A percentile compares a stretch with the other conserved stretches of the same genome.
These are phyloP conservation scores for Agapostemon virescens DNA, from an alignment of 2,888 invertebrate species.

Conservation along the genomic window DNA sequence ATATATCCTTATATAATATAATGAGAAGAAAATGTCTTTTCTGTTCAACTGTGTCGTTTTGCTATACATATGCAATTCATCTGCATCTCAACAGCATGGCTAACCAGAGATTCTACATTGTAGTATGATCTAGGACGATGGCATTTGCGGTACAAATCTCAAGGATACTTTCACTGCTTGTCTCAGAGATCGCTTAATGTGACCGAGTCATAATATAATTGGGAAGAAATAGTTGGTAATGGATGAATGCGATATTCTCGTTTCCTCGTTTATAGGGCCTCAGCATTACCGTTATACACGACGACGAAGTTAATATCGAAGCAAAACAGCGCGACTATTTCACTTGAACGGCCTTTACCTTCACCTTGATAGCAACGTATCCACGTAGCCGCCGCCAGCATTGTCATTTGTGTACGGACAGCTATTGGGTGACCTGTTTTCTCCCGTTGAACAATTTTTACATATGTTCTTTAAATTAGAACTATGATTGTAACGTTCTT, in stretches of 20 bases:
- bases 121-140: conserved; percentile 24
- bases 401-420: background rate
- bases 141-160: conserved; percentile 40
- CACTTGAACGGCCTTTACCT: conserved; percentile 64
- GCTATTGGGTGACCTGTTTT: background rate
- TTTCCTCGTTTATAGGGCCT: conserved; percentile 32
- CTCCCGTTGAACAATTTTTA: background rate
- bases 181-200: conserved; percentile 35
- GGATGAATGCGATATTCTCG: conserved; percentile 45
- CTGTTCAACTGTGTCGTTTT: background rate
- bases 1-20: background rate
- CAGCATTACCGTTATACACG: conserved; percentile 28
- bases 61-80: background rate
- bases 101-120: conserved; percentile 1
- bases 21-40: background rate
- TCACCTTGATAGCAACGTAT: conserved; percentile 45
- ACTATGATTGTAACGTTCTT: background rate
- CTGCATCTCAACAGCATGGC: background rate
- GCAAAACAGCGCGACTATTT: conserved; percentile 53
- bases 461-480: background rate
- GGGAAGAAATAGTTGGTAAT: background rate
- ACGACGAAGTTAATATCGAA: conserved; percentile 25
- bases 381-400: conserved; percentile 16
- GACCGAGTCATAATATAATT: conserved; percentile 46
- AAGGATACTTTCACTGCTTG: conserved; percentile 56